These are phyloP conservation scores for Ceratitis capitata DNA, from an alignment of 1,140 invertebrate species.

Conservation along the genomic window DNA sequence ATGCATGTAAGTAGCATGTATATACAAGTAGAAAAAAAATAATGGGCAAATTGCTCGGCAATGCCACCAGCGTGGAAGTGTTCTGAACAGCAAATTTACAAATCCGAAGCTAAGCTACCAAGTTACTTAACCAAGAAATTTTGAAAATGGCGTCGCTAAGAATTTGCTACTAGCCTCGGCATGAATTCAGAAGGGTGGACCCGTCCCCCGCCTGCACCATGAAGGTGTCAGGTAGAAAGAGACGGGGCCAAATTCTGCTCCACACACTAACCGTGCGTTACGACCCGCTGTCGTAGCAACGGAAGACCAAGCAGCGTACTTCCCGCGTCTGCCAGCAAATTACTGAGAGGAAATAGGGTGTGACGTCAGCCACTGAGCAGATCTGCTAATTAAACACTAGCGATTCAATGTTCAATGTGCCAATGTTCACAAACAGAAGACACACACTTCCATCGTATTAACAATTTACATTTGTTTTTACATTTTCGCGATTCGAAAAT, in stretches of 20 bases:
- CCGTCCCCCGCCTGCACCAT: constrained; percentile 34
- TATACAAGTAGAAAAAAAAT: too few species aligned
- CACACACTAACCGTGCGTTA: constrained; percentile 58
- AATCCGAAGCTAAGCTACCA: constrained; percentile 56
- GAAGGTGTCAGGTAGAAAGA: constrained; percentile 41
- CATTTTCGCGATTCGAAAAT: background rate
- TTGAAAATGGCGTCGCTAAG: constrained; percentile 64
- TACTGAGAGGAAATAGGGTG: constrained; percentile 15
- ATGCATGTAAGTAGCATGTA: too few species aligned
- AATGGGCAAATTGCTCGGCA: constrained; percentile 65
- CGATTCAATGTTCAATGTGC: constrained; percentile 62
- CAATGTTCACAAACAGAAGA: constrained; percentile 62
- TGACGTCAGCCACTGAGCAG: constrained; percentile 58
- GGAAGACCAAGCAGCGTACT: constrained; percentile 60
- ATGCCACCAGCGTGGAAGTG: constrained; percentile 64
- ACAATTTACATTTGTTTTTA: background rate
- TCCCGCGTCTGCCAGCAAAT: constrained; percentile 48
- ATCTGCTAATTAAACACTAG: constrained; percentile 64
- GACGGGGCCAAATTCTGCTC: constrained; percentile 36
- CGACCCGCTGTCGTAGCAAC: constrained; percentile 58
- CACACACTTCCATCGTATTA: constrained; percentile 55
- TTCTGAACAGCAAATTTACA: constrained; percentile 66
- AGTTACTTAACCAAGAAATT: constrained; percentile 66
- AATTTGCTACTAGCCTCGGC: constrained; percentile 62
- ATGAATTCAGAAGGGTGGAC: constrained; percentile 42